Evolutionary conservation across 2,888 invertebrate genomes (phyloP).

Genomic region (Panorpa germanica): DNA sequence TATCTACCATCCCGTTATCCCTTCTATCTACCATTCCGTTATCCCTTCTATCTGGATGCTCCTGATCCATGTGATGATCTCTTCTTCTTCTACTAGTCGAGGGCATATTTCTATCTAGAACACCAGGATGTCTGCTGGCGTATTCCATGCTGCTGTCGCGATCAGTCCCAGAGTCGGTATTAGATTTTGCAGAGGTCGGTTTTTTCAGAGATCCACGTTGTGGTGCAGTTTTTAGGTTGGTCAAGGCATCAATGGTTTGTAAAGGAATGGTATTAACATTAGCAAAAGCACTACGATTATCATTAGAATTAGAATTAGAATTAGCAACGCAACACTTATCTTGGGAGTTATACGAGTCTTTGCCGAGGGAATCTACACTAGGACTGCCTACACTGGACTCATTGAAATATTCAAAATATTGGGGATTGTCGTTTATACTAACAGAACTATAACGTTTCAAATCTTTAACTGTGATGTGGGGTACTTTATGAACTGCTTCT

Average conservation of each 20-base stretch:
- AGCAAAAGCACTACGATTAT: constrained; percentile 32
- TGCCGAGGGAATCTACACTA: constrained; percentile 12
- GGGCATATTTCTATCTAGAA: constrained; percentile 16
- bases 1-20: constrained; percentile 21
- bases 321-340: constrained; percentile 24
- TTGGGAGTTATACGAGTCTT: constrained; percentile 9
- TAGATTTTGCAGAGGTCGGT: constrained; percentile 3
- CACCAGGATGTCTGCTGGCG: constrained; percentile 21
- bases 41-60: too few relatives aligned
- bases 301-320: constrained; percentile 34
- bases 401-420: constrained; percentile 29
- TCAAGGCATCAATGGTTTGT: too few relatives aligned
- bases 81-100: too few relatives aligned
- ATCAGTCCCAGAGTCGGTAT: too few relatives aligned
- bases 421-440: constrained; percentile 31
- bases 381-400: constrained; percentile 12
- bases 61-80: too few relatives aligned
- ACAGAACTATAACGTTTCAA: constrained; percentile 25
- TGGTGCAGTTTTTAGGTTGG: constrained; percentile 19
- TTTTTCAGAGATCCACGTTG: constrained; percentile 21
- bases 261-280: constrained; percentile 21
- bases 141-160: too few relatives aligned
- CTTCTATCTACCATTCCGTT: constrained; percentile 14
- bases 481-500: constrained; percentile 7
- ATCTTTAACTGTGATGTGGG: too few relatives aligned